Conservation (phyloP, 1,140 invertebrate genomes). For the Brachionus koreanus region DNA sequence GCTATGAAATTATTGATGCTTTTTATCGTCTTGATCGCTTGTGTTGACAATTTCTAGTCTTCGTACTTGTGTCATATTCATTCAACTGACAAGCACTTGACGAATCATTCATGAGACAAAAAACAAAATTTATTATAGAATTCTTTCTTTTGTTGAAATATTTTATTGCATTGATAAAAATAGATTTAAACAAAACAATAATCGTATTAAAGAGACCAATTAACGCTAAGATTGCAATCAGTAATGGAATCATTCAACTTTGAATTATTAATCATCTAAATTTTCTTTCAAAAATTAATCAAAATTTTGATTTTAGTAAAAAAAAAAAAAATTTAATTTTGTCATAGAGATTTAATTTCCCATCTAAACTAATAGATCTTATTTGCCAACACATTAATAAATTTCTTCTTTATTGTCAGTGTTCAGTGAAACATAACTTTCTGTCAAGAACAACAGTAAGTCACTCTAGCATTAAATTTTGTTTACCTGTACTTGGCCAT, state of each 20-base stretch:
- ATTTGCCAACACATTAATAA: constrained; percentile 9
- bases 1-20: neutral
- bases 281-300: neutral
- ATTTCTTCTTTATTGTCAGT: neutral
- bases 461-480: constrained; percentile 3
- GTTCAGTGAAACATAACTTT: neutral
- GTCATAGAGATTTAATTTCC: constrained; percentile 10
- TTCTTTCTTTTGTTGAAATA: neutral
- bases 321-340: neutral
- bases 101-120: constrained; percentile 1
- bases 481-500: neutral
- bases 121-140: constrained; percentile 13
- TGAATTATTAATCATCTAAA: neutral
- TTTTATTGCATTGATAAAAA: neutral
- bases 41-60: neutral
- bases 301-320: neutral
- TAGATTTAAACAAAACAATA: neutral
- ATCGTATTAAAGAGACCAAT: neutral
- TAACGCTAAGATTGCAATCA: neutral
- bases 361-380: neutral
- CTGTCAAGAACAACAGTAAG: neutral
- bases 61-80: neutral
- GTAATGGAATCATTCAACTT: constrained; percentile 18
- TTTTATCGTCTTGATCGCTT: neutral
- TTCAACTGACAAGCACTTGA: neutral